Percentiles rank a stretch among this genome's conserved stretches.
phyloP scores from a whole-genome alignment of 2,888 invertebrate genomes.

The Metallyticus violacea region DNA sequence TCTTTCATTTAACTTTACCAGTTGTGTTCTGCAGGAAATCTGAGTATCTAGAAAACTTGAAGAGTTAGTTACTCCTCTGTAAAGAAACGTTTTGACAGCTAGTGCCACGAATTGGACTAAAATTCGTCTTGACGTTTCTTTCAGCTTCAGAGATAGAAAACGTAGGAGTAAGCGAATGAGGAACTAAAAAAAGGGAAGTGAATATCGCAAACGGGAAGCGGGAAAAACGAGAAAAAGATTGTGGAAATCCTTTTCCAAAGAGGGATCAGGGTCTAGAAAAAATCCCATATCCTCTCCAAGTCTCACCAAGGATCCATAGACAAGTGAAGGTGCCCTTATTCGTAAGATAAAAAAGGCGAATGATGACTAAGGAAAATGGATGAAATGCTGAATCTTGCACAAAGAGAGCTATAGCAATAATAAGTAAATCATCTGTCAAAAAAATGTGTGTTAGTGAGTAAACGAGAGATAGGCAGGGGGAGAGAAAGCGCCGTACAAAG shows the following conservation, averaged over 20 bases:
- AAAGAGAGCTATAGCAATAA: not conserved
- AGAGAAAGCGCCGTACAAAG: too few species aligned
- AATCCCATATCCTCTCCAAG: not conserved
- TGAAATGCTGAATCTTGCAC: not conserved
- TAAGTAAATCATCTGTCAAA: not conserved
- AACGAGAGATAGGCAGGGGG: not conserved
- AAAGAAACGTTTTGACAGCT: constrained; percentile 15
- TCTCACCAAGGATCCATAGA: not conserved
- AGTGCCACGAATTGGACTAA: constrained; percentile 18
- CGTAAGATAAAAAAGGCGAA: not conserved
- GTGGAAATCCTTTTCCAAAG: constrained; percentile 5
- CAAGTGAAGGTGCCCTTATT: not conserved
- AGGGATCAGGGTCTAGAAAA: not conserved
- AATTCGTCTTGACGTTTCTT: constrained; percentile 13
- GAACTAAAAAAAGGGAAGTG: not conserved
- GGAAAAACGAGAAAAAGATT: constrained; percentile 8
- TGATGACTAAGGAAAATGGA: not conserved
- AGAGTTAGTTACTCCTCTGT: not conserved
- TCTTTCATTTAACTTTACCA: too few species aligned
- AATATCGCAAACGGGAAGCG: not conserved
- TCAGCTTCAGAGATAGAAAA: not conserved
- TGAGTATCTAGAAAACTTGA: not conserved
- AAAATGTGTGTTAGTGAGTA: not conserved
- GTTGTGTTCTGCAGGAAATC: not conserved
- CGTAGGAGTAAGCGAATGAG: not conserved